Base-by-base conservation (phyloP, 2,888 invertebrate species). In the Cosmia pyralina region DNA sequence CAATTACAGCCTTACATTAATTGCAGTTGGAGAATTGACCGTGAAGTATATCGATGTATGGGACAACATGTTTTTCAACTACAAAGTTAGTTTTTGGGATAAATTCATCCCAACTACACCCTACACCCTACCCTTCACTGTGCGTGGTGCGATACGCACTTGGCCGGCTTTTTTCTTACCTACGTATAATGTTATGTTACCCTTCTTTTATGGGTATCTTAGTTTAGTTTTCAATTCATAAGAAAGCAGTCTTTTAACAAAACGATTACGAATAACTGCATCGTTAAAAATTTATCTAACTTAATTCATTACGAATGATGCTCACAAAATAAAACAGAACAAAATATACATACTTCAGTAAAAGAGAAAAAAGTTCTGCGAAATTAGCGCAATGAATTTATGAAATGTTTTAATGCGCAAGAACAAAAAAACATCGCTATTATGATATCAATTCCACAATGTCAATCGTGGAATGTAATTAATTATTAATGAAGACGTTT, bases 351-450 rank as follows among this genome's bases (percentile, higher is more conserved):
- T 53, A 65, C 15, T 58, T 50, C 22, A 46, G 46, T 57, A 53
- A 60, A 72, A 75, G 55, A 58, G 58, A 75, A 77, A 74, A n/a
- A 67, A 64, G 73, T 74, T 81, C 50, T 22, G 48, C 19, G 15
- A 70, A 80, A 80, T 82, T 71, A 83, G 69, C 71, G 53, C 70
- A 76, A 69, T 63, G 48, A 75, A 79, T 79, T 69, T 77, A 70
- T 68, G 50, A 62, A 83, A 69, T 62, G 60, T 59, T 79, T 79
- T 63, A 60, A 66, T 64, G 59, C 44, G 15, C 65, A 69, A 46
- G 10, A 69, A 59, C 19, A 59, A 60, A 71, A 71, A 69, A 82
- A 69, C 73, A 80, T 48, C 38, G 44, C 38, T 38, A 66, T 75
- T 76, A 74, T 57, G 55, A 80, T 81, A 80, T 77, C 59, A 83